Base-by-base conservation (phyloP, 2,888 invertebrate genomes). In the Hirtodrosophila duncani region DNA sequence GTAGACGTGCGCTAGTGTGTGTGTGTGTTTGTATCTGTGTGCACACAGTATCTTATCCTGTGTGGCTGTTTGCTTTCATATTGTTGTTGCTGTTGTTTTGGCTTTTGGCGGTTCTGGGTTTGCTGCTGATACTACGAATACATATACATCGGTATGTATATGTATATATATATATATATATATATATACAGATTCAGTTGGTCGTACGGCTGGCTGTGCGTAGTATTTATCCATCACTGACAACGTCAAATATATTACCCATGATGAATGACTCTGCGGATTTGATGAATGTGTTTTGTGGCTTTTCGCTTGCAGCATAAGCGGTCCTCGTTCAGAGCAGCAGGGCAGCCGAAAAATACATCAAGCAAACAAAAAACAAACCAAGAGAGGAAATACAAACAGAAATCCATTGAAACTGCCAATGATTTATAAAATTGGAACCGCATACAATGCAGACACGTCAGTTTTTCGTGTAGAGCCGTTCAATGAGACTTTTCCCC, bases 191-290 rank as follows among this genome's bases (percentile, higher is more conserved):
- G 30, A 16, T 30, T 7, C 17, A 30, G 14, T 16, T 30, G 21
- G 0, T 46, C 42, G 38, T 51, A 48, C 48, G 38, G 39, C 31
- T 39, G 52, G 56, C 13, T 20, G 50, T 50, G 38, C 78, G 71
- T 64, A 64, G 75, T 82, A 77, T 77, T 77, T 77, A 77, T 77
- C 82, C 75, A 77, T 77, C 75, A 82, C 75, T 77, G 82, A 81
- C 75, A 77, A 81, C 82, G 75, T 77, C 75, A 77, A 77, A 77
- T 77, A 82, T 77, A 77, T 77, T 78, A 82, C 82, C 69, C 81
- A 82, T 78, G 78, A 78, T 78, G 78, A 82, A 78, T 78, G 78
- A 75, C 82, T 81, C 61, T 58, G 65, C 72, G 83, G 80, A 78
- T 81, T 82, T 78, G 78, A 78, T 78, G 81, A 79, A 78, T 78